Conservation (phyloP, 2,113 vertebrate genomes). For the Asarcornis scutulata region DNA sequence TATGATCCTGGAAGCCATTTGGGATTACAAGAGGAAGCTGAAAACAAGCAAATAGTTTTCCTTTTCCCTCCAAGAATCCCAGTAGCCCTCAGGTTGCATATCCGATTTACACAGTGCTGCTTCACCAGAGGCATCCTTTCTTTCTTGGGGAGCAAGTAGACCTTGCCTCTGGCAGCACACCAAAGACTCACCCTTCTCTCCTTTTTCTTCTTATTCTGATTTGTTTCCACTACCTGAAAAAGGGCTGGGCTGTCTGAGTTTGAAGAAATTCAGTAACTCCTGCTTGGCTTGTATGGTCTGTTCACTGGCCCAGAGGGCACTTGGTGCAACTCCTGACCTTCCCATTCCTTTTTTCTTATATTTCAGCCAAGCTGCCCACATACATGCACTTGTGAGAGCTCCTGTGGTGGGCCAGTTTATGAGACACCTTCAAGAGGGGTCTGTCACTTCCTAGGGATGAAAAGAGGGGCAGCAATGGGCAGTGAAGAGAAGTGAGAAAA, state of each 20-base stretch:
- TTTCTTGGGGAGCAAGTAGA: neutral
- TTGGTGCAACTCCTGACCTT: neutral
- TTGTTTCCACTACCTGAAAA: neutral
- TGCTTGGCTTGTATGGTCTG: neutral
- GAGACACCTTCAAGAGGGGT: neutral
- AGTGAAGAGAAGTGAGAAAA: conserved; percentile 9
- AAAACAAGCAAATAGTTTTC: neutral
- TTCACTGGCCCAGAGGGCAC: neutral
- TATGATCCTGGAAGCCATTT: neutral
- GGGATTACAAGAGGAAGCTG: neutral
- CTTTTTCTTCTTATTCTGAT: neutral
- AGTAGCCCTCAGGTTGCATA: neutral
- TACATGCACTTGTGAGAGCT: neutral
- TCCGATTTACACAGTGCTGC: neutral
- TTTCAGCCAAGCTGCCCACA: neutral
- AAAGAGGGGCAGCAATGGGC: neutral
- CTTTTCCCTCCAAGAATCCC: neutral
- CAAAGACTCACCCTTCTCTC: neutral
- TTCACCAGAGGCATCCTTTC: neutral
- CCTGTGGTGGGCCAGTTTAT: neutral
- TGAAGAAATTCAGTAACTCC: neutral
- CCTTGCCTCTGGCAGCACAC: neutral
- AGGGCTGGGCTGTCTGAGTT: neutral
- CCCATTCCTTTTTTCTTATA: neutral
- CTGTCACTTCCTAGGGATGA: neutral